Evolutionary conservation across 2,113 vertebrate species (phyloP), one percentile per base, ranked within the genome.

Genomic region (Orthonyx spaldingii): DNA sequence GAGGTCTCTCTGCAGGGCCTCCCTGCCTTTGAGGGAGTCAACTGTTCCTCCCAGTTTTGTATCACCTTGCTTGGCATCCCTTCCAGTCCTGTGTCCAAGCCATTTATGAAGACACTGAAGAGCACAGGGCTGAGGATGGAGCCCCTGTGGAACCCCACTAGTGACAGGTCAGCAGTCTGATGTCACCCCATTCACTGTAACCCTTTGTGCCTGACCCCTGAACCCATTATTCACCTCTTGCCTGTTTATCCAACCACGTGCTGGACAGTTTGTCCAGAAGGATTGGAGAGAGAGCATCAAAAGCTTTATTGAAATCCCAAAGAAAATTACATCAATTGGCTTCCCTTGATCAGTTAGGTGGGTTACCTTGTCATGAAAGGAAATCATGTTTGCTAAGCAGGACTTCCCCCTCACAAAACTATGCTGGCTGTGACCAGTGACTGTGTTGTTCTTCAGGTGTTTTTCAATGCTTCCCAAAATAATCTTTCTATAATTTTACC

Each of bases 321-420:
- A 3, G 42, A 50, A 24, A 22, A 49, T n/a, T 17, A 8, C 37
- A 35, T 16, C 46, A 70, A 1, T 24, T 42, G 37, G 10, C 32
- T 71, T 83, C 46, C 56, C 26, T 44, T 21, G 63, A 47, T 66
- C 46, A 44, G 26, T 13, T 44, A 5, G 33, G 13, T 44, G 27
- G 21, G 8, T 44, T 53, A 44, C 4, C 39, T n/a, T 26, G 13
- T 14, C 47, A 32, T 27, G 9, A 37, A 63, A 63, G 47, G 22
- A 46, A 55, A 63, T 55, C 11, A 46, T 9, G 11, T 46, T 55
- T 72, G 46, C 30, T 0, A 50, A 55, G 22, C 11, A 55, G n/a
- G 12, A 39, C 14, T 42, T 47, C 23, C 7, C 2, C 15, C 2
- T 33, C 9, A 8, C 27, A n/a, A n/a, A 64, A 23, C 11, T 0